Conservation (phyloP, 2,113 vertebrate species). For the Grantiella picta region DNA sequence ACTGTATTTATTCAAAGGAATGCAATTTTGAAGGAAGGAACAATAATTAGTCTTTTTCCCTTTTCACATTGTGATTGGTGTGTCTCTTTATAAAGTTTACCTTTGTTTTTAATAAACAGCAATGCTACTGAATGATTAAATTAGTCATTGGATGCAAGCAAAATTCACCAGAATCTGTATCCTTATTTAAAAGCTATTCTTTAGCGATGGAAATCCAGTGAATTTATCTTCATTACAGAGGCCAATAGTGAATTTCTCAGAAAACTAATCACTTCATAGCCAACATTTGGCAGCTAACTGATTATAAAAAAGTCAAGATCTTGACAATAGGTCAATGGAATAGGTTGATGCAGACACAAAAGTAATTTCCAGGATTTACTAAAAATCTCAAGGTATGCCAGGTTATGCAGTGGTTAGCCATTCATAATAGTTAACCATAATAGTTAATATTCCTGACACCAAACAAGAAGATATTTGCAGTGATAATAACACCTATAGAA, state of each 20-base stretch:
- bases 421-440: neutral
- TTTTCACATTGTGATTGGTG: neutral
- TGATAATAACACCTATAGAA: neutral
- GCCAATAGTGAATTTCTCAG: neutral
- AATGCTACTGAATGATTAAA: neutral
- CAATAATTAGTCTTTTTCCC: neutral
- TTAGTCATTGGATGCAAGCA: neutral
- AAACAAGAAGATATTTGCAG: neutral
- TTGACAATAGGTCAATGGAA: neutral
- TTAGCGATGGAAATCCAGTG: neutral
- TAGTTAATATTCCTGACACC: neutral
- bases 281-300: neutral
- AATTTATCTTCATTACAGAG: neutral
- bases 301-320: neutral
- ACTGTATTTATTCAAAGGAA: neutral
- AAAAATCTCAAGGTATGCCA: neutral
- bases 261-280: neutral
- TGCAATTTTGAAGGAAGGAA: neutral
- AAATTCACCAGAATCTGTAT: neutral
- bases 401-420: neutral
- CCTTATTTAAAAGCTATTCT: neutral
- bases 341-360: neutral
- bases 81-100: neutral
- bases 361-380: neutral
- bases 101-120: neutral